A percentile compares a stretch with the other conserved stretches of the same genome.
phyloP scores from a whole-genome alignment of 2,113 vertebrate genomes.

The Ptyas mucosa region DNA sequence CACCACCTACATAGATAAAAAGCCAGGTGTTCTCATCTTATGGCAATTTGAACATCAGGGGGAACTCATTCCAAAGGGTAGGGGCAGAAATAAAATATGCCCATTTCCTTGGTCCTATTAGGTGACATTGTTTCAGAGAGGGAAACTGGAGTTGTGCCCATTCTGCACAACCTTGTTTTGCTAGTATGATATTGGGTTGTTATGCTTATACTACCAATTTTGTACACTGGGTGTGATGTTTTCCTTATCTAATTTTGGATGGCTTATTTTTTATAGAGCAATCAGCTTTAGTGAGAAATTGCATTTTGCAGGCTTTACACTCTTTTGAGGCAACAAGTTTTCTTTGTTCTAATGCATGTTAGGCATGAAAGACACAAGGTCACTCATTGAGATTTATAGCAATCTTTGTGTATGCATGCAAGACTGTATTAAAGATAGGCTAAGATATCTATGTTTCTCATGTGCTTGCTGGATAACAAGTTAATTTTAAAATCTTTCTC shows the following conservation, averaged over 20 bases:
- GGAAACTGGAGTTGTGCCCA: neutral
- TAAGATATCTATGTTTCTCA: conserved; percentile 6
- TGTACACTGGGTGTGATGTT: neutral
- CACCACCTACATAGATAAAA: neutral
- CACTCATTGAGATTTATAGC: conserved; percentile 7
- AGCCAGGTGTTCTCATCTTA: neutral
- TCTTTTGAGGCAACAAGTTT: conserved; percentile 6
- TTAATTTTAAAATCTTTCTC: conserved; percentile 13
- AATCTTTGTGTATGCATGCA: neutral
- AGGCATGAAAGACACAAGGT: neutral
- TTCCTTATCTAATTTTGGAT: neutral
- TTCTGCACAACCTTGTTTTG: neutral
- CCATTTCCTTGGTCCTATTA: neutral
- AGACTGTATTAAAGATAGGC: neutral
- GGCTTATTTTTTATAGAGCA: neutral
- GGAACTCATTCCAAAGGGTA: neutral
- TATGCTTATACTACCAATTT: neutral
- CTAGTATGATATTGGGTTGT: neutral
- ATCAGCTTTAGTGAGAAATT: neutral
- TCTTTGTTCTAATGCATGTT: neutral
- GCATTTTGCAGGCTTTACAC: neutral
- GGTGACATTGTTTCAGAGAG: neutral
- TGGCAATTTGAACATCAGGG: neutral
- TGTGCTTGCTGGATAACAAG: conserved; percentile 5
- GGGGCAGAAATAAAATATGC: neutral